Evolutionary conservation across 2,797 vertebrate genomes (phyloP), one percentile per base, ranked within the genome.

Genomic region (Sebastes taczanowskii): DNA sequence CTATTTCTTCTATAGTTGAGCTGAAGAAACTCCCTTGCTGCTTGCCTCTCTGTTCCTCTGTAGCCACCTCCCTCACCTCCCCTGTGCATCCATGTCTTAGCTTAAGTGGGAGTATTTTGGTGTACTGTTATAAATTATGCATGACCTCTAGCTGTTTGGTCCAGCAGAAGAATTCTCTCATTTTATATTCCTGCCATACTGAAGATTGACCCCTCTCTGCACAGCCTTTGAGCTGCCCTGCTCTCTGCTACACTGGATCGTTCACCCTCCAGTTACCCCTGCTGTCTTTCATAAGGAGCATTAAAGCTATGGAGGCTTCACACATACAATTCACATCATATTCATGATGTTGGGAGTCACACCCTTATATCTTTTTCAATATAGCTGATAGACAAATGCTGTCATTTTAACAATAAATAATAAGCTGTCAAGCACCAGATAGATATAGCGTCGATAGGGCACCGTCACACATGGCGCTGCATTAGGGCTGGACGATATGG

Each of bases 121-220:
- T 84, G 62, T 71, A 53, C 56, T 27, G 3, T 70, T 25, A 74
- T 84, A 25, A 82, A 88, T 89, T 84, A 84, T 82, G 61, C 25
- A 88, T 73, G 22, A 71, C 5, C 30, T 64, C 11, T n/a, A 38
- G 52, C 58, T 56, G 73, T 77, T 70, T 27, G 32, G 80, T 72
- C 74, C 42, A 59, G 71, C 42, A 64, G 49, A 74, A 46, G 11
- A 67, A 30, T 69, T 70, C 65, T 35, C 80, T 32, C 63, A 76
- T 72, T 56, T 82, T 61, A 38, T 62, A 73, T 63, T 67, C 4
- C 65, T 62, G 65, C 56, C 10, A 27, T 46, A 25, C n/a, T 53
- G 23, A 52, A 52, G 29, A 67, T 52, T 30, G 53, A 60, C 65
- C 14, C 52, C n/a, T 66, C 20, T 52, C 29, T 16, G 46, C 35